Evolutionary conservation across 2,888 invertebrate species (phyloP), one percentile per base, ranked within the genome.

Genomic region (Volucella zonaria): DNA sequence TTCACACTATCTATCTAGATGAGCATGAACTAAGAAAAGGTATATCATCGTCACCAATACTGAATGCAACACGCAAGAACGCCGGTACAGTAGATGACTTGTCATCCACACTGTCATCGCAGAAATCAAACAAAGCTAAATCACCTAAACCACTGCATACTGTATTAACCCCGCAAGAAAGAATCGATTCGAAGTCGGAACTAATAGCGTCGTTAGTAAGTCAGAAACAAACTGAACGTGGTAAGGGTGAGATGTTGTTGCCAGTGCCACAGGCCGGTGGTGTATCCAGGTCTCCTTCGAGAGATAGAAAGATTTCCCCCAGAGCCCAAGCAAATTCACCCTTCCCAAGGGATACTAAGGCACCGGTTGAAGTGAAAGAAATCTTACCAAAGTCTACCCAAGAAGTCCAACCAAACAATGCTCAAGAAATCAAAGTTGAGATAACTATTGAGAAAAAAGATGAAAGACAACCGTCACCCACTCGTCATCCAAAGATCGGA

Each of bases 11-110:
- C 56, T 77, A 85, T 85, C 52, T 85, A 85, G 85, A 85, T 85
- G 85, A 85, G 77, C 85, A 85, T 73, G 85, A 81, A 73, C 18
- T 85, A 23, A 85, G 73, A 80, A 85, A 85, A 85, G 85, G 76
- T 85, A 77, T 71, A 38, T 85, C 85, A 81, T 59, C 67, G 52
- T 85, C 85, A 80, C 75, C 85, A 45, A 71, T 80, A 76, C 67
- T 71, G 58, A 82, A 74, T 66, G 54, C 66, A 40, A 68, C 76
- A 78, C 47, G 71, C 64, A 43, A 31, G 38, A 51, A 54, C 15
- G 18, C 18, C 56, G 62, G 82, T 51, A 51, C 49, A 59, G 54
- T 45, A 64, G 59, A 67, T 49, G 80, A 79, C 74, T 83, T 83
- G 75, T 79, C 78, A 59, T 42, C 71, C 15, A 43, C 23, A 58